Evolutionary conservation across 2,797 vertebrate species (phyloP).

Genomic region (Babyrousa celebensis): DNA sequence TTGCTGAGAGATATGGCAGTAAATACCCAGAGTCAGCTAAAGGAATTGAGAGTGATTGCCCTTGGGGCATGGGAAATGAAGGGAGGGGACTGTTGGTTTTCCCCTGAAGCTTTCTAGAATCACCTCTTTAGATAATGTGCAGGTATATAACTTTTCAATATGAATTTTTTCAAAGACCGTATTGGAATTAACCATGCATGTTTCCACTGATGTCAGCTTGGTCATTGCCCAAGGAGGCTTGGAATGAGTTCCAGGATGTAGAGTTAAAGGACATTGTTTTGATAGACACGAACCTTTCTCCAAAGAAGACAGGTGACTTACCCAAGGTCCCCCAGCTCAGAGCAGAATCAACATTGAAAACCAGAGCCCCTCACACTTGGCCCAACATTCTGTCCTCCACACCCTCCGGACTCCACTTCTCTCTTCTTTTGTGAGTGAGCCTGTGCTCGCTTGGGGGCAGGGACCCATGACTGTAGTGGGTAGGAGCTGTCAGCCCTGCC

Average conservation of each 20-base stretch:
- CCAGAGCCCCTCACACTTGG: background rate
- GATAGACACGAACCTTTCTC: background rate
- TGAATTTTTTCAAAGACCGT: background rate
- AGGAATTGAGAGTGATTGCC: background rate
- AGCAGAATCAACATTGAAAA: background rate
- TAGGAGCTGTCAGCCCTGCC: background rate
- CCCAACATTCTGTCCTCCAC: background rate
- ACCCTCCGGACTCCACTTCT: background rate
- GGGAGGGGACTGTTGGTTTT: background rate
- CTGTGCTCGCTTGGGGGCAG: no score
- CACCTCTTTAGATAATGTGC: constrained; percentile 20
- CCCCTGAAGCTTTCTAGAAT: constrained; percentile 53
- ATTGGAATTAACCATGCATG: background rate
- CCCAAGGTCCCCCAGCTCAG: background rate
- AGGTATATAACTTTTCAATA: background rate
- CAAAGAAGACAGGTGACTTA: background rate
- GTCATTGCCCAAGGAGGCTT: background rate
- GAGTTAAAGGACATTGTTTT: background rate
- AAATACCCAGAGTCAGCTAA: constrained; percentile 39
- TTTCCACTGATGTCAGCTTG: background rate
- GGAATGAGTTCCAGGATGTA: background rate
- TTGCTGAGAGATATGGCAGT: constrained; percentile 48
- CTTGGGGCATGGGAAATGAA: background rate
- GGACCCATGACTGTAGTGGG: fast-evolving
- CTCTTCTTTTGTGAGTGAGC: background rate